Evolutionary conservation across 2,888 invertebrate species (phyloP).

Genomic region (Gastrophysa polygoni): DNA sequence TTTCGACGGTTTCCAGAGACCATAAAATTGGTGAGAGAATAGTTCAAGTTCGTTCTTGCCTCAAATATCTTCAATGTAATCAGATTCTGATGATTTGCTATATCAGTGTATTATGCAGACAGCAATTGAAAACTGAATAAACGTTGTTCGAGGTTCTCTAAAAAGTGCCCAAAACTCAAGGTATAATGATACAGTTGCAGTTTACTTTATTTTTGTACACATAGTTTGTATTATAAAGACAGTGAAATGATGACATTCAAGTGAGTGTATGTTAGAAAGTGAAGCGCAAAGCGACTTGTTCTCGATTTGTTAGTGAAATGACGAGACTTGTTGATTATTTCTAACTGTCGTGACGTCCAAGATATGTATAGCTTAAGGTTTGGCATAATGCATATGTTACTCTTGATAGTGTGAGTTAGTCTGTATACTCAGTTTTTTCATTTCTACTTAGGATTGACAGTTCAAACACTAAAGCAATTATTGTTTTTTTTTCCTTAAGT

Average conservation of each 20-base stretch:
- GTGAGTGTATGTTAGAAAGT: slow-evolving; percentile 28
- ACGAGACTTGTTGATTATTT: slow-evolving; percentile 35
- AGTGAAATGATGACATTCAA: slow-evolving; percentile 31
- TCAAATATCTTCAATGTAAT: no score
- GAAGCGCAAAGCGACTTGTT: slow-evolving; percentile 21
- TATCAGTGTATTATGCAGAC: no score
- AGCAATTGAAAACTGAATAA: no score
- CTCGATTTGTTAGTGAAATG: slow-evolving; percentile 31
- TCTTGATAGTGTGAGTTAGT: slow-evolving; percentile 39
- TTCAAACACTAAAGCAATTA: slow-evolving; percentile 8
- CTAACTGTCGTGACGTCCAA: slow-evolving; percentile 46
- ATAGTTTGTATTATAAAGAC: slow-evolving; percentile 26
- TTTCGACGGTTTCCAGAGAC: background rate
- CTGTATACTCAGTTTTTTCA: slow-evolving; percentile 35
- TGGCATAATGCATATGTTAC: slow-evolving; percentile 40
- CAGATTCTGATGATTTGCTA: no score
- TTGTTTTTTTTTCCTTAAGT: slow-evolving; percentile 19
- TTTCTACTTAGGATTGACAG: slow-evolving; percentile 20
- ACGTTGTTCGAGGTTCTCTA: no score
- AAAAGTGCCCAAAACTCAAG: background rate
- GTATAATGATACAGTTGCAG: background rate
- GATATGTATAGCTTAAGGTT: slow-evolving; percentile 44
- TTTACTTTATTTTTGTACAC: slow-evolving; percentile 1
- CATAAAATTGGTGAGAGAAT: no score
- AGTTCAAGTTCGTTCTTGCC: no score